Conservation (phyloP, 2,113 vertebrate genomes). For the Poecile atricapillus region DNA sequence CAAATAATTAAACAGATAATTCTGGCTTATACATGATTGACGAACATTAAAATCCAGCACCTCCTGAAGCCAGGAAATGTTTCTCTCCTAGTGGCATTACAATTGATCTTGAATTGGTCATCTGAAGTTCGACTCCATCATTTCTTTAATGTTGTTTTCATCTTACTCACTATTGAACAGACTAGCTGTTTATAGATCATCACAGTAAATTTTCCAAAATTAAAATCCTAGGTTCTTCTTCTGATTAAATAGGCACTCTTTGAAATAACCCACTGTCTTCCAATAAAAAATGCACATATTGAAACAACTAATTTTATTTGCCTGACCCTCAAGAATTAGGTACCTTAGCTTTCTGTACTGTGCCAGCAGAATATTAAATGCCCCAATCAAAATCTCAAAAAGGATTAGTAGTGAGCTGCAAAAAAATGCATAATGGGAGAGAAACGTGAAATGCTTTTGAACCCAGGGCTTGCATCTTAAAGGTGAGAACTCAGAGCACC, state of each 20-base stretch:
- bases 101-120: not conserved
- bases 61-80: not conserved
- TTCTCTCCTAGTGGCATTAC: not conserved
- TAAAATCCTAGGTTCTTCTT: not conserved
- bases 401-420: not conserved
- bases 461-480: not conserved
- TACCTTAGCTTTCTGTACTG: not conserved
- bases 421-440: not conserved
- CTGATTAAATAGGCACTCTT: not conserved
- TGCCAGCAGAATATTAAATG: not conserved
- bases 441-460: not conserved
- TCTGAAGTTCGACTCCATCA: not conserved
- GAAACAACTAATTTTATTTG: not conserved
- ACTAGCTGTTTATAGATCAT: not conserved
- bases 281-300: not conserved
- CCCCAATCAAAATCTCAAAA: not conserved
- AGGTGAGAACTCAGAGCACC: not conserved
- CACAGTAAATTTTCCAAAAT: not conserved
- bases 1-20: slow-evolving; percentile 32
- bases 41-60: not conserved
- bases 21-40: not conserved
- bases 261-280: not conserved
- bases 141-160: not conserved
- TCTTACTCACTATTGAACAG: not conserved
- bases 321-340: not conserved